phyloP scores from a whole-genome alignment of 2,888 invertebrate species.

The Eupithecia tripunctaria region DNA sequence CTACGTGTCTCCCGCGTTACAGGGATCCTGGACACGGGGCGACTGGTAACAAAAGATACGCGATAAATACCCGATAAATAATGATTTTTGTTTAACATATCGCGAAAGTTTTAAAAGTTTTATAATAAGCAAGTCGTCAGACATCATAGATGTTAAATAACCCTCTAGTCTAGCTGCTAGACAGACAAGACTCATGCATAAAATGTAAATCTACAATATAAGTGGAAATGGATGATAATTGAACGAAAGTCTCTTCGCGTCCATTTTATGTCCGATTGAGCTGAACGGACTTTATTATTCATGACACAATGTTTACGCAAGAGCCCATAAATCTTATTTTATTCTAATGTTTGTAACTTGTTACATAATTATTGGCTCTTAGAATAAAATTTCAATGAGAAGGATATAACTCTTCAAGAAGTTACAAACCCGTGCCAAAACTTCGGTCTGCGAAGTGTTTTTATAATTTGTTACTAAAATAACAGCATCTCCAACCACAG shows the following conservation, averaged over 20 bases:
- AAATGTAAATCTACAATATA: slow-evolving; percentile 9
- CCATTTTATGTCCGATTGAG: slow-evolving; percentile 8
- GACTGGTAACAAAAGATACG: too few species aligned
- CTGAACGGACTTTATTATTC: slow-evolving; percentile 28
- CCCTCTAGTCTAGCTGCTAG: neutral
- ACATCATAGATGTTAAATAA: neutral
- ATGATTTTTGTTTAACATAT: too few species aligned
- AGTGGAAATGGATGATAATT: slow-evolving; percentile 11
- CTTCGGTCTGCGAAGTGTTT: neutral
- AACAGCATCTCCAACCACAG: neutral
- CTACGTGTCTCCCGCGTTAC: too few species aligned
- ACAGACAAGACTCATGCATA: neutral
- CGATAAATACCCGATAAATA: too few species aligned
- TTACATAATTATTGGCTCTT: slow-evolving; percentile 10
- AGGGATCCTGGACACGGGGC: too few species aligned
- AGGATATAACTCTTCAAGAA: slow-evolving; percentile 19
- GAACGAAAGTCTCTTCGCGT: slow-evolving; percentile 5
- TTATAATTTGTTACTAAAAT: neutral
- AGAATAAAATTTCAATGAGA: slow-evolving; percentile 33
- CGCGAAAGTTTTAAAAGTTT: too few species aligned
- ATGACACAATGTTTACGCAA: slow-evolving; percentile 26
- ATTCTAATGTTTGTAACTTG: too few species aligned
- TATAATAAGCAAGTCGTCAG: neutral
- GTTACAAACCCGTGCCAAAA: slow-evolving; percentile 16
- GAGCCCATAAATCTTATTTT: slow-evolving; percentile 37